Percentiles rank a stretch among this genome's conserved stretches.
These are phyloP conservation scores for Sparidentex hasta DNA, from an alignment of 2,797 vertebrate genomes.

Conservation along the genomic window DNA sequence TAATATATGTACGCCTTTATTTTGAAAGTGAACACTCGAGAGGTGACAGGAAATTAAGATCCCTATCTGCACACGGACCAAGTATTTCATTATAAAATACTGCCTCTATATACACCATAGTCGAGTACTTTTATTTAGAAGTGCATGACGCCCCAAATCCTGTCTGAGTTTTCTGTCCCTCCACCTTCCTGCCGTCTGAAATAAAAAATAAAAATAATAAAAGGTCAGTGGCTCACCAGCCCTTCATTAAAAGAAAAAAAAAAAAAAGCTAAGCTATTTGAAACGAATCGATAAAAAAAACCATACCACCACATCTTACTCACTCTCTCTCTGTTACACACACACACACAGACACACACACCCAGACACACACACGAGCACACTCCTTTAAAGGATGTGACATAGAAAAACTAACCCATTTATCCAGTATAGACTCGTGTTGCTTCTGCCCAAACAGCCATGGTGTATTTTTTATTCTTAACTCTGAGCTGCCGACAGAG, in stretches of 20 bases:
- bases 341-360: not conserved
- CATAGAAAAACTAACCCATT: slow-evolving; percentile 58
- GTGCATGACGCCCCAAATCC: not conserved
- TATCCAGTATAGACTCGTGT: slow-evolving; percentile 50
- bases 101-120: not conserved
- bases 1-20: not conserved
- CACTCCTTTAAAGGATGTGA: slow-evolving; percentile 23
- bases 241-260: not conserved
- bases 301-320: not conserved
- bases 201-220: slow-evolving; percentile 2
- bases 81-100: not conserved
- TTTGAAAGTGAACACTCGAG: not conserved
- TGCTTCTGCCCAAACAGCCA: slow-evolving; percentile 65
- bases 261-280: not conserved
- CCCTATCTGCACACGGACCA: not conserved
- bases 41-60: not conserved
- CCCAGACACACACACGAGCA: not conserved
- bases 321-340: not conserved
- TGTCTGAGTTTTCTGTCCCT: not conserved
- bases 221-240: slow-evolving; percentile 1
- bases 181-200: not conserved
- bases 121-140: not conserved
- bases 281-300: slow-evolving; percentile 1
- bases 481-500: slow-evolving; percentile 68
- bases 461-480: slow-evolving; percentile 65